Evolutionary conservation across 2,113 vertebrate genomes (phyloP), one percentile per base, ranked within the genome.

Genomic region (Pimephales promelas): DNA sequence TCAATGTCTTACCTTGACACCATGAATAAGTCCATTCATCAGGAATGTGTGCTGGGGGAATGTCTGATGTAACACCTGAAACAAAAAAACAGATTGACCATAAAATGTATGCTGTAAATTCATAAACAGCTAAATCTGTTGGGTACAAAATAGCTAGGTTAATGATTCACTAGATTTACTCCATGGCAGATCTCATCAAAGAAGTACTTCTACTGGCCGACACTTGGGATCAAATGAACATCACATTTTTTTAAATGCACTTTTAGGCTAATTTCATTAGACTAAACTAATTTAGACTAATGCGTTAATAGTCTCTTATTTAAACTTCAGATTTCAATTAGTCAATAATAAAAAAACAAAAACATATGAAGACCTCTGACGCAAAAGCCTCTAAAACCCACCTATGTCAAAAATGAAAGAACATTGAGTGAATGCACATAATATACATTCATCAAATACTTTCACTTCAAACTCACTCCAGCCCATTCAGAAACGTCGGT

Each of bases 21-120:
- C 96, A 45, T 97, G 96, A 86, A 97, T 97, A 11, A 98, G 94
- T 75, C 97, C 96, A 76, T 98, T 97, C 96, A 97, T 97, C 92
- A 97, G 91, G 93, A 97, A 97, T 0, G 96, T 97, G 86, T 97
- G 96, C 84, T 97, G 96, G 74, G 97, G 96, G 87, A 98, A 98
- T 80, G 96, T 97, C 90, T 96, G 93, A 87, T 93, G 95, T 85
- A 98, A 94, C 34, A 97, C 96, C 96, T 97, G 88, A 8, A 81
- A 66, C 88, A 79, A 52, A 92, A 86, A 92, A 70, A 86, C 56
- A 90, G 66, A 89, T 52, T 49, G 81, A 26, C 4, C 7, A 64
- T 10, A 84, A 87, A 54, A 43, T 81, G 84, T 56, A 52, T 16
- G 62, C 9, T 36, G 13, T 34, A 56, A 6, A 22, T 54, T n/a